phyloP scores from a whole-genome alignment of 1,140 invertebrate species.

The Meloidogyne exigua region DNA sequence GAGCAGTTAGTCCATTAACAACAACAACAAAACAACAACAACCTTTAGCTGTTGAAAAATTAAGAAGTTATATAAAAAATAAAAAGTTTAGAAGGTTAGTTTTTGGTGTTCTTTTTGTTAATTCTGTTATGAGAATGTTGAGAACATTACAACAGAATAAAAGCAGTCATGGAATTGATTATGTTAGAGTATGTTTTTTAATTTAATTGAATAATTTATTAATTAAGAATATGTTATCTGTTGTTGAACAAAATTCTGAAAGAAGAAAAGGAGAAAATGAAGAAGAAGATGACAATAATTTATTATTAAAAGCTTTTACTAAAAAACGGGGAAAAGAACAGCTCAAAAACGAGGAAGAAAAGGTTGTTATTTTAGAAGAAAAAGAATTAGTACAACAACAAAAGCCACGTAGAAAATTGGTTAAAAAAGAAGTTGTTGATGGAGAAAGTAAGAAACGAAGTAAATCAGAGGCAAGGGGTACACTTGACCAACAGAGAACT shows the following conservation, averaged over 20 bases:
- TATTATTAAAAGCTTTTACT: neutral
- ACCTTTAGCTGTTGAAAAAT: conserved; percentile 49
- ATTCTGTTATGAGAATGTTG: conserved; percentile 46
- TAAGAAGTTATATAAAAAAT: conserved; percentile 52
- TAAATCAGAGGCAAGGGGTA: conserved; percentile 20
- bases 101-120: conserved; percentile 58
- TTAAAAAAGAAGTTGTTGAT: conserved; percentile 23
- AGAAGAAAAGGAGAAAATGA: too few species aligned
- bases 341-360: neutral
- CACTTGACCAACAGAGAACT: conserved; percentile 14
- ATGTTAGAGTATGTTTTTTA: conserved; percentile 41
- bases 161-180: conserved; percentile 50
- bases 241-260: neutral
- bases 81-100: conserved; percentile 54
- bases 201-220: conserved; percentile 12
- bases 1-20: neutral
- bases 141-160: conserved; percentile 46
- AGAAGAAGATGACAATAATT: neutral
- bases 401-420: conserved; percentile 7
- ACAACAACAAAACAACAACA: conserved; percentile 15
- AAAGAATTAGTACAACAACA: conserved; percentile 22
- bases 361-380: conserved; percentile 16
- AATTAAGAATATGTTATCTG: conserved; percentile 33
- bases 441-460: conserved; percentile 15
- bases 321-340: neutral